Base-by-base conservation (phyloP, 2,113 vertebrate genomes). In the Austrofundulus limnaeus region DNA sequence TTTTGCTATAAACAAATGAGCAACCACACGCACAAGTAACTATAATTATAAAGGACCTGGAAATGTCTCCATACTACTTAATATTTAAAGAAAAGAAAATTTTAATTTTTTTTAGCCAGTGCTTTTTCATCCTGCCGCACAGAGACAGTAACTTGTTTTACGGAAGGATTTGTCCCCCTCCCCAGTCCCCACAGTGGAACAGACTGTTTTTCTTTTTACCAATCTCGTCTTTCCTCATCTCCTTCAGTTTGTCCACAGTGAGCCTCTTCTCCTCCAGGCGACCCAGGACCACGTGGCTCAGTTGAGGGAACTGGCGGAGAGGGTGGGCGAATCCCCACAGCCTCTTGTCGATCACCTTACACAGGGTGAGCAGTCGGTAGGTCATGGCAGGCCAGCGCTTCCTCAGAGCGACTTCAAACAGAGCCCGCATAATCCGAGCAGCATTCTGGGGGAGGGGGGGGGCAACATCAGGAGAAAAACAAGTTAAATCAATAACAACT, bases 221-320 rank as follows among this genome's bases (percentile, higher is more conserved):
- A 64, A 99, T 99, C 89, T 99, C 97, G 72, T 99, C 96, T 87
- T 98, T 98, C 75, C 91, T 94, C 97, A 98, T 98, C 77, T 99
- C 97, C 89, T 95, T 98, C 46, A 99, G 92, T 64, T 95, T 96
- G 92, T 99, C 97, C 75, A 99, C 68, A 11, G 92, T 95, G 34
- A 99, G 94, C 16, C 95, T 96, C 91, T 92, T 95, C 75, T 96
- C 95, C 82, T 99, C 97, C 85, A 98, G 53, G 73, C 93, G 94
- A 72, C 91, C 85, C 54, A 99, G 92, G 19, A 96, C 92, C 0
- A 93, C 81, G 6, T 90, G 91, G 42, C 95, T 96, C n/a, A 99
- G 79, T 45, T 75, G 82, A 24, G 92, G 81, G 88, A 98, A 98
- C 81, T 99, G 97, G 12, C 96, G 93, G 62, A 99, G 91, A 34